Evolutionary conservation across 2,888 invertebrate species (phyloP), one percentile per base, ranked within the genome.

Genomic region (Hermodice carunculata): DNA sequence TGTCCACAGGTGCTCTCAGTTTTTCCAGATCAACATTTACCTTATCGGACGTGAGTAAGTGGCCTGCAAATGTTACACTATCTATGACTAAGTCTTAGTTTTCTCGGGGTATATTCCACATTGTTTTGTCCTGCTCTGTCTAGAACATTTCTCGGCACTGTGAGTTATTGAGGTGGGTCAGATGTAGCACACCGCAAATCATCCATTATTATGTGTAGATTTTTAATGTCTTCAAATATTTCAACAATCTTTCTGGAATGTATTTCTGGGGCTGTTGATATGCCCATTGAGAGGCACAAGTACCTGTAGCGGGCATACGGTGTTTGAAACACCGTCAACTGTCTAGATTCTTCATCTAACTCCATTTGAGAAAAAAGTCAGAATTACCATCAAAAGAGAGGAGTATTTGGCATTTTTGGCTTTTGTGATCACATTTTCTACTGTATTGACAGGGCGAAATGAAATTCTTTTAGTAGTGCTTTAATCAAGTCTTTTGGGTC

Each of bases 401-500:
- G 58, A 58, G 22, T 32, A 59, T 24, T 57, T 56, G 17, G 54
- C 53, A 8, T 29, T 19, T 4, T 26, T n/a, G 6, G 17, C 14
- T 37, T 34, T 37, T 24, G 19, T 4, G 4, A 31, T 8, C 8
- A 60, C 61, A 24, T 32, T 11, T 59, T 62, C 62, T 22, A 62
- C 59, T 28, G 62, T 62, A n/a, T 31, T 42, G 11, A 28, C 29
- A 3, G 62, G 56, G 53, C 65, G 43, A n/a, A n/a, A n/a, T n/a
- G n/a, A 40, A 56, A 54, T 46, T 61, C 63, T 44, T 63, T n/a
- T 8, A 46, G 61, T 19, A 65, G 29, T 4, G 63, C 65, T 32
- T 65, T 64, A 40, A 53, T 65, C 2, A 65, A 34, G 44, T 65
- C 54, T 44, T 24, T 37, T 32, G 65, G 63, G 46, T 65, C 63